These are phyloP conservation scores for Leptoteleia sp. DNA, from an alignment of 1,140 invertebrate species.

Conservation along the genomic window DNA sequence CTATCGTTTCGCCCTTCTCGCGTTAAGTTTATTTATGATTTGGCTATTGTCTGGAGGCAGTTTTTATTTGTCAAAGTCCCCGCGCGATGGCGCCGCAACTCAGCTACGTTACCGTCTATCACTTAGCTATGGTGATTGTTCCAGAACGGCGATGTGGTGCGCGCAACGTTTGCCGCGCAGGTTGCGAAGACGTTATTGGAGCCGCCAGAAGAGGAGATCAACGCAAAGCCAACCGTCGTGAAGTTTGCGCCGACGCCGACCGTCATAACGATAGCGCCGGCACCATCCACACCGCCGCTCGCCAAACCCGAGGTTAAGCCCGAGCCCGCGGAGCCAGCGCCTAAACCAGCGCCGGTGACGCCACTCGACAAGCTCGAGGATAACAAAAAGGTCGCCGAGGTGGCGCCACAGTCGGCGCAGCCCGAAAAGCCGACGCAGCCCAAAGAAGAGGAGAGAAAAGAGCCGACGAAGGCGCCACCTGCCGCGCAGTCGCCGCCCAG, in stretches of 20 bases:
- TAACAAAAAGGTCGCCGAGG: constrained; percentile 27
- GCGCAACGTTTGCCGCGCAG: constrained; percentile 75
- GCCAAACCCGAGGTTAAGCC: too few relatives aligned
- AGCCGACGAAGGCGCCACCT: constrained; percentile 64
- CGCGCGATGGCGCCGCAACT: too few relatives aligned
- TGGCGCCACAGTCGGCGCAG: constrained; percentile 49
- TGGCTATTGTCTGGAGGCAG: too few relatives aligned
- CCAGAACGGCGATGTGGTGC: constrained; percentile 72
- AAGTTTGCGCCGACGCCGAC: not conserved
- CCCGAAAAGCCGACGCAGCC: constrained; percentile 8
- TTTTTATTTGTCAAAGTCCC: too few relatives aligned
- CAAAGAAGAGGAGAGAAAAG: constrained; percentile 50
- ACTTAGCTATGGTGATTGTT: constrained; percentile 79
- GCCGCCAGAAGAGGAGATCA: too few relatives aligned
- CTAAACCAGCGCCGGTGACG: not conserved
- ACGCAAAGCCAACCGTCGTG: not conserved
- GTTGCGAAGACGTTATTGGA: constrained; percentile 73
- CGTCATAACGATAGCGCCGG: too few relatives aligned
- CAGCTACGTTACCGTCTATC: too few relatives aligned
- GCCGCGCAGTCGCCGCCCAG: constrained; percentile 70
- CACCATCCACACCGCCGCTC: too few relatives aligned
- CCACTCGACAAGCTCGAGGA: not conserved
- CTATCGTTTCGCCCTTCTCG: too few relatives aligned
- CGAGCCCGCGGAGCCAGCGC: not conserved
- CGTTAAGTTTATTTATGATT: too few relatives aligned